Conservation (phyloP, 2,113 vertebrate genomes). For the Abramis brama region DNA sequence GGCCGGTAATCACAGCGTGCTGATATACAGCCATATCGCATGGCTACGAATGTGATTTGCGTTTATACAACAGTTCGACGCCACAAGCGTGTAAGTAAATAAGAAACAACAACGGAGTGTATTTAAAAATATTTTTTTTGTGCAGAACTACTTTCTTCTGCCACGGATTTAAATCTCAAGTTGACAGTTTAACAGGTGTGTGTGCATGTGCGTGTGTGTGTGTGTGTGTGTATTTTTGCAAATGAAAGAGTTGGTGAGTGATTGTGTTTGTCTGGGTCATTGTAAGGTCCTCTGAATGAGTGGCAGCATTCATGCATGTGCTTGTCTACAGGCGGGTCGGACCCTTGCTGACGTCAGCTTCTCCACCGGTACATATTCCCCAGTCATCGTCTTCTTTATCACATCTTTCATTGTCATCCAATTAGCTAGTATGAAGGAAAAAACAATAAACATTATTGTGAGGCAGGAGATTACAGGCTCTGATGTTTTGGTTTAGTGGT, state of each 20-base stretch:
- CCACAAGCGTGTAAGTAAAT: no score
- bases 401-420: conserved; percentile 46
- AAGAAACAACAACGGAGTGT: no score
- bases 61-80: no score
- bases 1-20: no score
- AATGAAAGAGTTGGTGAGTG: conserved; percentile 34
- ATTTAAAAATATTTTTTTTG: no score
- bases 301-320: background rate
- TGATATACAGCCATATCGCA: no score
- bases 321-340: background rate
- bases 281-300: conserved; percentile 39
- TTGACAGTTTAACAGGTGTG: no score
- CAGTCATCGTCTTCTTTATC: conserved; percentile 33
- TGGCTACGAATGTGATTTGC: no score
- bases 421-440: conserved; percentile 33
- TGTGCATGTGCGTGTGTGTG: background rate
- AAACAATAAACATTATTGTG: conserved; percentile 41
- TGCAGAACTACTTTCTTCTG: no score
- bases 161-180: no score
- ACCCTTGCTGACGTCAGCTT: conserved; percentile 39
- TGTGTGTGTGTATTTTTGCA: background rate
- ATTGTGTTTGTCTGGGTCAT: conserved; percentile 27
- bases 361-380: background rate
- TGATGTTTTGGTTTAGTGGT: conserved; percentile 46
- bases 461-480: conserved; percentile 9